These are phyloP conservation scores for Clostera curtula DNA, from an alignment of 2,888 invertebrate species.

Conservation along the genomic window DNA sequence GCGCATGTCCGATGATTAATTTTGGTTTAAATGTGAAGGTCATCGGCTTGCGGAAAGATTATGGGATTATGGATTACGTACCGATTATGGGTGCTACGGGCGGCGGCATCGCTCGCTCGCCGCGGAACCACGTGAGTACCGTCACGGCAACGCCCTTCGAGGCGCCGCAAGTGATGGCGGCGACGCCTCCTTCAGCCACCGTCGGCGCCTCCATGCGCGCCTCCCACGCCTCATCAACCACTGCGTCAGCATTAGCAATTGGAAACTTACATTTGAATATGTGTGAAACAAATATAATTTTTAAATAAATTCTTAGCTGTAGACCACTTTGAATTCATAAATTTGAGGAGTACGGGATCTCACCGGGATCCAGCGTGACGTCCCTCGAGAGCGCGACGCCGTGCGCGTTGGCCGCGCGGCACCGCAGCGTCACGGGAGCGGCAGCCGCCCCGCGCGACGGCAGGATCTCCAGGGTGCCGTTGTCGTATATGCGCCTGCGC, in stretches of 20 bases:
- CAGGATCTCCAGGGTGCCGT: constrained; percentile 49
- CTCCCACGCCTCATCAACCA: constrained; percentile 37
- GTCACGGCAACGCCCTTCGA: constrained; percentile 16
- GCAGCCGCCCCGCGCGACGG: constrained; percentile 20
- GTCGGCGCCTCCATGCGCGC: constrained; percentile 24
- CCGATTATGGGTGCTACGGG: constrained; percentile 78
- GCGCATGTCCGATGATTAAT: too few relatives aligned
- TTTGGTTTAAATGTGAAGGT: too few relatives aligned
- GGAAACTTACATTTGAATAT: too few relatives aligned
- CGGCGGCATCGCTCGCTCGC: constrained; percentile 31
- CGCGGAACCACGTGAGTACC: constrained; percentile 44
- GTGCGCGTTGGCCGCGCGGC: constrained; percentile 83
- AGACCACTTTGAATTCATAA: too few relatives aligned
- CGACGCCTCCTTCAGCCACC: constrained; percentile 41
- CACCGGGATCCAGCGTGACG: constrained; percentile 85
- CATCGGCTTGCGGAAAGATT: too few relatives aligned
- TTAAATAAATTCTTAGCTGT: too few relatives aligned
- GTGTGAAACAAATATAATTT: too few relatives aligned
- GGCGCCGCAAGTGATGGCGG: constrained; percentile 37
- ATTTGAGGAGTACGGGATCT: background rate
- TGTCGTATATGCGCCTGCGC: constrained; percentile 32
- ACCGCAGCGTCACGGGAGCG: constrained; percentile 58
- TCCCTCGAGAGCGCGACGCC: constrained; percentile 85
- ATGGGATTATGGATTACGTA: too few relatives aligned
- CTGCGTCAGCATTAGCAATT: too few relatives aligned